Evolutionary conservation across 2,113 vertebrate species (phyloP), one percentile per base, ranked within the genome.

Genomic region (Tragelaphus scriptus): DNA sequence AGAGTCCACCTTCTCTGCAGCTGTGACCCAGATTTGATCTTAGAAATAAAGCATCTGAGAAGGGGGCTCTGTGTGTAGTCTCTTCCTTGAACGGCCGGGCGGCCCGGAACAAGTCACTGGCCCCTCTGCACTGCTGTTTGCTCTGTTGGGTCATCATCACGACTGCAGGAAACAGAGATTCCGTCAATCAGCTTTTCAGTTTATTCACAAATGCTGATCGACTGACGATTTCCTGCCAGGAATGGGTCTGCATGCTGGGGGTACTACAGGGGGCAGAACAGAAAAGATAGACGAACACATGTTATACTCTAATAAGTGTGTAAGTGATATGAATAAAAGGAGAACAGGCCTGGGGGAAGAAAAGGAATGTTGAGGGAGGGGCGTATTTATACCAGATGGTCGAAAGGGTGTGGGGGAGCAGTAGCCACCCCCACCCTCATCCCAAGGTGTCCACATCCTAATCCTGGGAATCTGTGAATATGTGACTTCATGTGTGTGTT

Each of bases 1-100:
- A 28, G 80, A 44, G 17, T 6, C 49, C 32, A 1, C 15, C 36
- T 30, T 44, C 32, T 51, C 88, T n/a, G 40, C 55, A 77, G 36
- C 44, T 3, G 5, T 49, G 47, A 59, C n/a, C n/a, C 71, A 55
- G 2, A 81, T 86, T 19, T 47, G 44, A 77, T 51, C 40, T 68
- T 5, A 36, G 44, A 97, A 98, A 98, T 98, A 98, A 98, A 97
- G 25, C 7, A 0, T 55, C 77, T 40, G 13, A 89, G 90, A 77
- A 55, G 30, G 2, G 61, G 71, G 3, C 12, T n/a, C 16, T 16
- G 3, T 14, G 17, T 91, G 68, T 59, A 49, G 8, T 25, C 21
- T 59, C 40, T 32, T 80, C 23, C 9, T n/a, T n/a, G 15, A 19
- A 26, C 0, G 3, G 10, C 40, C 0, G 0, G 28, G 56, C 3